phyloP scores from a whole-genome alignment of 2,797 vertebrate species.

The Tapera naevia region DNA sequence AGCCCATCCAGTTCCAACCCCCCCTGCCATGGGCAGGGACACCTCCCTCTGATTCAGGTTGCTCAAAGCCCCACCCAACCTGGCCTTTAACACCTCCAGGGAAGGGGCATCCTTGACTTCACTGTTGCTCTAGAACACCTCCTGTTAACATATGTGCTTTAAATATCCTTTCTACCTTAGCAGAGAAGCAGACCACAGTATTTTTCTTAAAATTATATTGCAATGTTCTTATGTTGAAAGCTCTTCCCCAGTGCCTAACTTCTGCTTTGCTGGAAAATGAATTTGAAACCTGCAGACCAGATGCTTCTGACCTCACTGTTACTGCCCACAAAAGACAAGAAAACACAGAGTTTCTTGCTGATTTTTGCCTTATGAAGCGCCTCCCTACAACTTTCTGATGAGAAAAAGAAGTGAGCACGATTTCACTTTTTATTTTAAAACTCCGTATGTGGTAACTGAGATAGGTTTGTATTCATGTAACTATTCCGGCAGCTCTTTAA shows the following conservation, averaged over 20 bases:
- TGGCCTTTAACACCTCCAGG: too few relatives aligned
- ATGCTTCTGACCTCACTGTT: neutral
- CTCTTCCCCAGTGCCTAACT: neutral
- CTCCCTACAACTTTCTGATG: neutral
- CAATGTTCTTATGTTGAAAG: neutral
- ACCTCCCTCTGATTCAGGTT: too few relatives aligned
- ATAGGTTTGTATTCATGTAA: neutral
- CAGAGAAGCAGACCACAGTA: neutral
- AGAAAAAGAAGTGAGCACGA: neutral
- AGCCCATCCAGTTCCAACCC: too few relatives aligned
- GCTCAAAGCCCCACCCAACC: too few relatives aligned
- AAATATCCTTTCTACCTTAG: neutral
- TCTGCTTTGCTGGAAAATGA: neutral
- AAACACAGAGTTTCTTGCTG: neutral
- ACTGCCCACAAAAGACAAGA: neutral
- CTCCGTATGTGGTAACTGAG: neutral
- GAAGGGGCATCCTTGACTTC: too few relatives aligned
- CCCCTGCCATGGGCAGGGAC: too few relatives aligned
- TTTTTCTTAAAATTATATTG: neutral
- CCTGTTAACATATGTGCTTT: neutral
- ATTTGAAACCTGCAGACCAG: conserved; percentile 15
- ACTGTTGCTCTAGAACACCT: neutral
- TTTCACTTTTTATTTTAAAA: neutral
- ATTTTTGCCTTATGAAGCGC: neutral
- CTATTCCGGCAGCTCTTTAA: neutral